These are phyloP conservation scores for Silurus asotus DNA, from an alignment of 2,113 vertebrate species.

Conservation along the genomic window DNA sequence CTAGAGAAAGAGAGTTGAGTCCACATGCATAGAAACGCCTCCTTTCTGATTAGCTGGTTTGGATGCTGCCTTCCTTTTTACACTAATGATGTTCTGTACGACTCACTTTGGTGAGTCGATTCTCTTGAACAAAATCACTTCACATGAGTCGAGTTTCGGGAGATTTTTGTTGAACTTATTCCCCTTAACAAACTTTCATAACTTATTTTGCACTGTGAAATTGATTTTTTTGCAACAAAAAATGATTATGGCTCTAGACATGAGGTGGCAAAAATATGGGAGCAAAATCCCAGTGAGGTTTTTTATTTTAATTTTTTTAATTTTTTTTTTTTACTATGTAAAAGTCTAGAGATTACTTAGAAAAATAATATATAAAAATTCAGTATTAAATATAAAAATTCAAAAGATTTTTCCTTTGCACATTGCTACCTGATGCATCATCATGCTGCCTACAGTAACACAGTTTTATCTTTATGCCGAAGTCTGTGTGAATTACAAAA, in stretches of 20 bases:
- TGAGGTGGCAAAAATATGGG: neutral
- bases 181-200: neutral
- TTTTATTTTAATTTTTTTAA: too few species aligned
- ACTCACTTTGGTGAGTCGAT: conserved; percentile 28
- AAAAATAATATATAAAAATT: neutral
- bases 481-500: too few species aligned
- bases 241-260: neutral
- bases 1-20: neutral
- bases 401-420: neutral
- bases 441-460: too few species aligned
- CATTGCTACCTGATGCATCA: neutral
- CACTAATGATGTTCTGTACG: conserved; percentile 8
- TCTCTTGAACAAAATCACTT: conserved; percentile 4
- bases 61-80: conserved; percentile 18
- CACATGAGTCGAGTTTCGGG: neutral
- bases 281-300: neutral
- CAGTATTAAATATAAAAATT: neutral
- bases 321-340: neutral
- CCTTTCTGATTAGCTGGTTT: conserved; percentile 6
- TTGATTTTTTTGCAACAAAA: neutral
- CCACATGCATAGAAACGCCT: conserved; percentile 23
- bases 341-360: neutral
- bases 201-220: neutral
- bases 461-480: too few species aligned
- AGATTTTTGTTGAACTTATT: neutral